phyloP scores from a whole-genome alignment of 1,140 invertebrate genomes.

The Sarcophaga bullata region DNA sequence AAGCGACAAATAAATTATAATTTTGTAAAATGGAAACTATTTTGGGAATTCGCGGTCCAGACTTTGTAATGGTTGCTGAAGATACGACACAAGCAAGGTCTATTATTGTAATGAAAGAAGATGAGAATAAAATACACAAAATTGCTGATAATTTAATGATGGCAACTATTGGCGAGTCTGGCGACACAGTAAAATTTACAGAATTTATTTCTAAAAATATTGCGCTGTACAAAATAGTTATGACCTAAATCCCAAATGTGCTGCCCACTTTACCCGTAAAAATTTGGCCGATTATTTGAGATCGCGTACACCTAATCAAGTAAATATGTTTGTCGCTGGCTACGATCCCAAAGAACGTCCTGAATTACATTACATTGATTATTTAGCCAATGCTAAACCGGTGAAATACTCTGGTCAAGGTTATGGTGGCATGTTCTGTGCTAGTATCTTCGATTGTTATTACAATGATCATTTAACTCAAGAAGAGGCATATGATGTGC shows the following conservation, averaged over 20 bases:
- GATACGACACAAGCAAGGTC: constrained; percentile 89
- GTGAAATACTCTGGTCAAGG: constrained; percentile 94
- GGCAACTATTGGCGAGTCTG: constrained; percentile 92
- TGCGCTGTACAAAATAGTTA: constrained; percentile 98
- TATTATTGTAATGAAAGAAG: constrained; percentile 94
- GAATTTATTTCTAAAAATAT: constrained; percentile 99
- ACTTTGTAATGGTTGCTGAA: constrained; percentile 92
- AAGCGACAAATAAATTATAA: constrained; percentile 28
- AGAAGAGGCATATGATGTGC: constrained; percentile 84
- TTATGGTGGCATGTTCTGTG: constrained; percentile 92
- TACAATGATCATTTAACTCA: constrained; percentile 83
- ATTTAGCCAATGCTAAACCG: constrained; percentile 87
- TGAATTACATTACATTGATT: constrained; percentile 92
- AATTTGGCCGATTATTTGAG: constrained; percentile 95
- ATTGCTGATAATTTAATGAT: constrained; percentile 92
- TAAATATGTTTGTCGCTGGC: constrained; percentile 68
- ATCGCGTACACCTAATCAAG: constrained; percentile 75
- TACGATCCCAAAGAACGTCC: constrained; percentile 84
- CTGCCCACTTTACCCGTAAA: constrained; percentile 91
- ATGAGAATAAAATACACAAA: constrained; percentile 94
- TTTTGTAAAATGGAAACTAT: constrained; percentile 82
- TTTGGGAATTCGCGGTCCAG: constrained; percentile 91
- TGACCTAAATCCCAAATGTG: constrained; percentile 90
- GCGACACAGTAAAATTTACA: constrained; percentile 96
- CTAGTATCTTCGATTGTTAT: constrained; percentile 93